Conservation (phyloP, 2,797 vertebrate species). For the Enteromius radiatus region DNA sequence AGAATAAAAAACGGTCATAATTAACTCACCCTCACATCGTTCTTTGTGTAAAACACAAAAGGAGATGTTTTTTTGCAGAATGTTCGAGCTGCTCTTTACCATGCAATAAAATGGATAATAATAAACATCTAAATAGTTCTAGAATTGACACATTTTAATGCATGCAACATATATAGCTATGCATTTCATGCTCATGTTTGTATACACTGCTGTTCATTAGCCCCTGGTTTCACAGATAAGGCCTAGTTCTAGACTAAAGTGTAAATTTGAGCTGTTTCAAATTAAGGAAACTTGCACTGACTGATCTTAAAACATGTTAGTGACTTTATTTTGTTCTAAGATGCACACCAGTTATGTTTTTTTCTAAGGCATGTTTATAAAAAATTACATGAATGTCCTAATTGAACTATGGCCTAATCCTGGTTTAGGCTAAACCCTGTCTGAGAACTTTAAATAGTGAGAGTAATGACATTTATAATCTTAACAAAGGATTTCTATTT, state of each 20-base stretch:
- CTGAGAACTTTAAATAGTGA: background rate
- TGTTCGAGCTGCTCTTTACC: background rate
- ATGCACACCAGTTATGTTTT: too few species aligned
- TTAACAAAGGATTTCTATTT: background rate
- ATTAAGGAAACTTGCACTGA: too few species aligned
- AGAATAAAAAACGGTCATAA: background rate
- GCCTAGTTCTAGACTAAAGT: too few species aligned
- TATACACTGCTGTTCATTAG: background rate
- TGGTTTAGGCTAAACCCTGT: too few species aligned
- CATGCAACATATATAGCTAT: background rate
- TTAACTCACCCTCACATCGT: conserved; percentile 10
- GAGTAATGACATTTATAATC: background rate
- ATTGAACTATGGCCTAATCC: too few species aligned
- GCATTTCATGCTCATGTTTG: background rate
- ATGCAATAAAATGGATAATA: background rate
- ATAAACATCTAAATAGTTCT: background rate
- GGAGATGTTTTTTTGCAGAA: background rate
- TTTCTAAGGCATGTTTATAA: too few species aligned
- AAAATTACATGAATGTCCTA: too few species aligned
- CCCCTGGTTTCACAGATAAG: too few species aligned
- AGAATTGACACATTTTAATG: background rate
- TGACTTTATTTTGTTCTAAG: too few species aligned
- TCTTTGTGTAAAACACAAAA: background rate
- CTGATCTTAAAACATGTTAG: too few species aligned
- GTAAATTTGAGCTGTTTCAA: too few species aligned